These are phyloP conservation scores for Oxyura jamaicensis DNA, from an alignment of 2,113 vertebrate genomes.

Conservation along the genomic window DNA sequence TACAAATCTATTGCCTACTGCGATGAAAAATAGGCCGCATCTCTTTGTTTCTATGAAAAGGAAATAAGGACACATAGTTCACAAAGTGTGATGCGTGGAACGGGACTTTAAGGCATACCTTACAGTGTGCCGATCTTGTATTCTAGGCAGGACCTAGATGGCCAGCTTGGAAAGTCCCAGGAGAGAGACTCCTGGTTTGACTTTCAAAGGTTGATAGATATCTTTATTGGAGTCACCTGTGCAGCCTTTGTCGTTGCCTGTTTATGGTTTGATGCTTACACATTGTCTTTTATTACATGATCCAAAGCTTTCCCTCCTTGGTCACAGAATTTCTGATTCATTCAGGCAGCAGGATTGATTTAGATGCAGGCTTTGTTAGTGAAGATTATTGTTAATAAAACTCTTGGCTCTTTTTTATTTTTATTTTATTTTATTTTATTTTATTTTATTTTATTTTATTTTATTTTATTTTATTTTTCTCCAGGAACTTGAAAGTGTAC, in stretches of 20 bases:
- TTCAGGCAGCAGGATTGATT: background rate
- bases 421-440: no score
- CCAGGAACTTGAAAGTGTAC: background rate
- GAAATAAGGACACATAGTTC: background rate
- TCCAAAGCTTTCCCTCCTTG: background rate
- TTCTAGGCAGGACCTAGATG: background rate
- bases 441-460: background rate
- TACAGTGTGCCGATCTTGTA: fast-evolving
- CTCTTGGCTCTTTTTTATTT: fast-evolving
- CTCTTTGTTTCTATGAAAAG: background rate
- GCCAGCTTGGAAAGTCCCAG: background rate
- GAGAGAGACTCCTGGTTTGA: background rate
- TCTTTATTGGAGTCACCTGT: background rate
- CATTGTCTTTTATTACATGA: background rate
- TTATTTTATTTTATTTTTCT: background rate
- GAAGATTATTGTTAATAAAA: background rate
- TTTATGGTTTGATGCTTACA: background rate
- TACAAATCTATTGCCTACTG: background rate
- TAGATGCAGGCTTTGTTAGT: fast-evolving
- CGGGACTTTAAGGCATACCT: background rate
- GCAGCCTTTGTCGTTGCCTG: background rate
- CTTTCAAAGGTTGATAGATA: background rate
- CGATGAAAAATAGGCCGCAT: fast-evolving
- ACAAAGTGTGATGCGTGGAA: fast-evolving
- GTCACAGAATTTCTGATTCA: background rate